Evolutionary conservation across 2,797 vertebrate genomes (phyloP).

Genomic region (Hylomyscus alleni): DNA sequence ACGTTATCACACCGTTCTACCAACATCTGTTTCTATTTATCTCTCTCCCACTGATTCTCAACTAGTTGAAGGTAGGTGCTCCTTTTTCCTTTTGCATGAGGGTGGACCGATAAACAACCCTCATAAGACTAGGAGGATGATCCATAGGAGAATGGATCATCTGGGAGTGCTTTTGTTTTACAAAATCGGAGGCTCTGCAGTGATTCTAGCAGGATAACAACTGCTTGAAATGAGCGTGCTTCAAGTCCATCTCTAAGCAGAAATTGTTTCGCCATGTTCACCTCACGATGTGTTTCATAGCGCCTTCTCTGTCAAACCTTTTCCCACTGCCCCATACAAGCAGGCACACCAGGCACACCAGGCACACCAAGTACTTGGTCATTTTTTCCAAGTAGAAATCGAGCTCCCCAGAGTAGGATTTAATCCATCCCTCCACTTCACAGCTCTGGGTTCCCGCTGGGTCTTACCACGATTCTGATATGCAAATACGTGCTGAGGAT

Average conservation of each 20-base stretch:
- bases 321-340: neutral
- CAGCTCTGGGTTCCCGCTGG: no score
- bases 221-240: neutral
- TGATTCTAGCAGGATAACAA: neutral
- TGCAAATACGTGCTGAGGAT: neutral
- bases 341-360: neutral
- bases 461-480: neutral
- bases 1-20: neutral
- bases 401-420: neutral
- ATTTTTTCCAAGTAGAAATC: neutral
- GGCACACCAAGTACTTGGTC: no score
- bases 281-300: neutral
- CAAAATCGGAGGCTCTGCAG: neutral
- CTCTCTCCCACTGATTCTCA: neutral
- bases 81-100: neutral
- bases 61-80: neutral
- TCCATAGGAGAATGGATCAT: neutral
- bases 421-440: neutral
- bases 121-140: neutral
- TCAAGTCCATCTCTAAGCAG: neutral
- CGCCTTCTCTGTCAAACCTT: neutral
- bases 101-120: neutral
- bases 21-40: neutral
- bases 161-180: neutral
- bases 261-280: neutral